Evolutionary conservation across 2,797 vertebrate genomes (phyloP).

Genomic region (Cheirogaleus major): DNA sequence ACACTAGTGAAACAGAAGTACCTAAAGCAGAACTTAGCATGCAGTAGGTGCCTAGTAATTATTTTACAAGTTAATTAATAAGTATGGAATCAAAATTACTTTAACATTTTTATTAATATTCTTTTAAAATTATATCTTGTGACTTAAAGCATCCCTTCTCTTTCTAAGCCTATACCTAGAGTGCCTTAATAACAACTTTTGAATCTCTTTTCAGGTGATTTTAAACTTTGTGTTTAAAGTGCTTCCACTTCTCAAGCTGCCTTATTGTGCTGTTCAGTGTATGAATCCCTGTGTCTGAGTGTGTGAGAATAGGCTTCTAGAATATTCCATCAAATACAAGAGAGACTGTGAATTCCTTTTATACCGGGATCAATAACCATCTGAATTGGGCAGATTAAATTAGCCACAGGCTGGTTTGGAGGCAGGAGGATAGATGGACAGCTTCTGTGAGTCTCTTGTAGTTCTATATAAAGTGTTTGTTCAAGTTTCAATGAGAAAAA

Average conservation of each 20-base stretch:
- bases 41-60: not conserved
- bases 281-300: constrained; percentile 26
- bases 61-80: not conserved
- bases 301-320: constrained; percentile 40
- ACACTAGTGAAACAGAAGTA: not conserved
- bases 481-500: constrained; percentile 57
- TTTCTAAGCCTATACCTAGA: not conserved
- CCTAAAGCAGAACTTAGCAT: not conserved
- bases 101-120: not conserved
- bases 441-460: constrained; percentile 49
- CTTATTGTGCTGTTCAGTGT: not conserved
- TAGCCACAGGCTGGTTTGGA: constrained; percentile 47
- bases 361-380: constrained; percentile 65
- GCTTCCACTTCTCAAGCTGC: not conserved
- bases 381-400: constrained; percentile 75
- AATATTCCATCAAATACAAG: constrained; percentile 57
- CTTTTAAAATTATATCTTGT: not conserved
- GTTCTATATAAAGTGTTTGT: constrained; percentile 49
- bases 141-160: not conserved
- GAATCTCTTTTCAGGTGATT: not conserved
- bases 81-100: not conserved
- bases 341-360: constrained; percentile 61
- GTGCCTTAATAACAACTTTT: not conserved
- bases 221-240: constrained; percentile 41
- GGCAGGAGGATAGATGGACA: constrained; percentile 47